These are phyloP conservation scores for Thera obeliscata DNA, from an alignment of 2,888 invertebrate genomes.

Conservation along the genomic window DNA sequence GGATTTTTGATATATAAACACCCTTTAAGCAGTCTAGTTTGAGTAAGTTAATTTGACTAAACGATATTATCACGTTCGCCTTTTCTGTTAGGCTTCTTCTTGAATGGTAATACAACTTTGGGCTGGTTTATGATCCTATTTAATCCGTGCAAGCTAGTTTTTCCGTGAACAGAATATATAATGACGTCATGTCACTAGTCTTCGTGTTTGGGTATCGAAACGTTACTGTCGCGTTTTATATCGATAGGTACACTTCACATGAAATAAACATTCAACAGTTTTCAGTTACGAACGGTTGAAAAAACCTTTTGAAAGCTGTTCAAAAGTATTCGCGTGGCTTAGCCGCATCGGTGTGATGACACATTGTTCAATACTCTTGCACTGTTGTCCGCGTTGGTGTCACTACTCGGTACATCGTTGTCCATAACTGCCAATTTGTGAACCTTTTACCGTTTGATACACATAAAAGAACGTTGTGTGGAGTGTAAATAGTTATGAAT, in stretches of 20 bases:
- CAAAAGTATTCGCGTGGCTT: neutral
- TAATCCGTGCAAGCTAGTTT: too few species aligned
- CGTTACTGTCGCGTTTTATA: too few species aligned
- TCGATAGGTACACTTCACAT: neutral
- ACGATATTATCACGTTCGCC: too few species aligned
- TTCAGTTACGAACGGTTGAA: neutral
- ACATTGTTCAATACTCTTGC: slow-evolving; percentile 5
- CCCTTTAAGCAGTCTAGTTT: too few species aligned
- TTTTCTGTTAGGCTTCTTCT: too few species aligned
- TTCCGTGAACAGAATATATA: too few species aligned
- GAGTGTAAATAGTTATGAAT: slow-evolving; percentile 41
- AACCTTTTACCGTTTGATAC: slow-evolving; percentile 17
- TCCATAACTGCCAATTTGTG: slow-evolving; percentile 35
- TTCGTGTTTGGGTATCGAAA: too few species aligned
- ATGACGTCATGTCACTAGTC: too few species aligned
- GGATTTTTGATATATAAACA: too few species aligned
- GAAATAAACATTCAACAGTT: neutral
- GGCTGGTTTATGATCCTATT: too few species aligned
- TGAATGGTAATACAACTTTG: too few species aligned
- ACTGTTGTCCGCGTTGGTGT: slow-evolving; percentile 1
- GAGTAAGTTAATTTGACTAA: too few species aligned
- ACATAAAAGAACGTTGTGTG: slow-evolving; percentile 46
- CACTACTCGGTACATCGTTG: neutral
- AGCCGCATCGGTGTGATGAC: neutral
- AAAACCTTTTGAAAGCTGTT: neutral